Percentiles rank a stretch among this genome's conserved stretches.
These are phyloP conservation scores for Zapornia atra DNA, from an alignment of 2,113 vertebrate genomes.

Conservation along the genomic window DNA sequence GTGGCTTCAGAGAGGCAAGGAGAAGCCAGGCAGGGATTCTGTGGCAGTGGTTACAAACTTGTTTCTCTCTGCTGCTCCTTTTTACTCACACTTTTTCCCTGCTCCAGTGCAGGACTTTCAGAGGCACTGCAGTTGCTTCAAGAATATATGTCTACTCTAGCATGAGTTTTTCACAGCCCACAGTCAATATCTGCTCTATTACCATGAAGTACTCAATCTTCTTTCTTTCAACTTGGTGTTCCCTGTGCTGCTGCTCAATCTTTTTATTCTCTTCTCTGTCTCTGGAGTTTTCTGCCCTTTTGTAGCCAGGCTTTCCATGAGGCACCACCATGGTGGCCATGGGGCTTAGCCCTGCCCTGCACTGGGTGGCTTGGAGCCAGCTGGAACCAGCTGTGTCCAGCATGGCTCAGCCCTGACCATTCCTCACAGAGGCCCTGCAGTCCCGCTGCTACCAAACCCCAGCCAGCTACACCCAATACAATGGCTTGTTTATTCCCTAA, in stretches of 20 bases:
- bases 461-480: not conserved
- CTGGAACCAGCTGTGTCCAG: no score
- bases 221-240: not conserved
- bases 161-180: not conserved
- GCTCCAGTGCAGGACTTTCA: not conserved
- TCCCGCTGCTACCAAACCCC: not conserved
- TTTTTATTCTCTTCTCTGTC: not conserved
- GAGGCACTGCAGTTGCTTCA: not conserved
- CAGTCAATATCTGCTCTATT: not conserved
- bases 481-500: not conserved
- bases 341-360: accelerated
- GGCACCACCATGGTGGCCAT: accelerated
- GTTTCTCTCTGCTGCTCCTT: not conserved
- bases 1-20: not conserved
- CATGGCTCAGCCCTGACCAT: no score
- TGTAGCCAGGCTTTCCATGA: accelerated
- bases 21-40: not conserved
- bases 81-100: not conserved
- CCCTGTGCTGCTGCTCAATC: not conserved
- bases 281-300: not conserved
- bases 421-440: not conserved
- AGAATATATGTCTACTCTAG: not conserved
- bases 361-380: no score
- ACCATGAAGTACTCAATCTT: not conserved
- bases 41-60: not conserved